Percentiles rank a stretch among this genome's conserved stretches.
These are phyloP conservation scores for Chrysina gloriosa DNA, from an alignment of 2,888 invertebrate species.

Conservation along the genomic window DNA sequence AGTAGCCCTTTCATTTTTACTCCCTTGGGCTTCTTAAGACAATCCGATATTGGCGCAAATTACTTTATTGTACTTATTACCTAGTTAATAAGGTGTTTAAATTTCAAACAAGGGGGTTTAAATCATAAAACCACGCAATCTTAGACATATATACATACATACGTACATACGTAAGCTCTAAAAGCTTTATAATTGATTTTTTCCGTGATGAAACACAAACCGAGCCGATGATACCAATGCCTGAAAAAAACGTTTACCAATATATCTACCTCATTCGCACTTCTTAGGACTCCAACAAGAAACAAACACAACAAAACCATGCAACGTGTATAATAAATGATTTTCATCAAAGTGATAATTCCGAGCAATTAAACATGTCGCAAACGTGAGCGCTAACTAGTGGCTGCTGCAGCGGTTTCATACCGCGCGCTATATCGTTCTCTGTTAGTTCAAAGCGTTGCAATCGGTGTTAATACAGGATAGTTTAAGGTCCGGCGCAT, in stretches of 20 bases:
- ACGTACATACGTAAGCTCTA: neutral
- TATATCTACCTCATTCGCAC: constrained; percentile 30
- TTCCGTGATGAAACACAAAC: constrained; percentile 11
- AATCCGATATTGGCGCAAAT: too few relatives aligned
- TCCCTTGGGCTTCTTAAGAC: too few relatives aligned
- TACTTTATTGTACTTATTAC: too few relatives aligned
- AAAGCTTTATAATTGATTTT: neutral
- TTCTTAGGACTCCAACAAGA: neutral
- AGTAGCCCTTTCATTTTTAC: too few relatives aligned
- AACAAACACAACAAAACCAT: constrained; percentile 26
- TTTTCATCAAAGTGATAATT: constrained; percentile 53
- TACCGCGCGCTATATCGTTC: constrained; percentile 39
- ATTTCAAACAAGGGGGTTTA: too few relatives aligned
- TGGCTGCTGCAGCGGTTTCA: constrained; percentile 47
- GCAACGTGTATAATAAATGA: constrained; percentile 40
- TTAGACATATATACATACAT: too few relatives aligned
- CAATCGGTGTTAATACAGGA: constrained; percentile 11
- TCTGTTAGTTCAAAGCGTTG: constrained; percentile 40
- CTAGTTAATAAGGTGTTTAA: too few relatives aligned
- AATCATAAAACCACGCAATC: too few relatives aligned
- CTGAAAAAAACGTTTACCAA: neutral
- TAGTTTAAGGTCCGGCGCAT: constrained; percentile 46
- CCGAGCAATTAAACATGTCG: constrained; percentile 55
- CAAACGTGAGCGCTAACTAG: constrained; percentile 54
- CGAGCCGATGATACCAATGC: neutral